These are phyloP conservation scores for Mellilla xanthometata DNA, from an alignment of 2,888 invertebrate species.

Conservation along the genomic window DNA sequence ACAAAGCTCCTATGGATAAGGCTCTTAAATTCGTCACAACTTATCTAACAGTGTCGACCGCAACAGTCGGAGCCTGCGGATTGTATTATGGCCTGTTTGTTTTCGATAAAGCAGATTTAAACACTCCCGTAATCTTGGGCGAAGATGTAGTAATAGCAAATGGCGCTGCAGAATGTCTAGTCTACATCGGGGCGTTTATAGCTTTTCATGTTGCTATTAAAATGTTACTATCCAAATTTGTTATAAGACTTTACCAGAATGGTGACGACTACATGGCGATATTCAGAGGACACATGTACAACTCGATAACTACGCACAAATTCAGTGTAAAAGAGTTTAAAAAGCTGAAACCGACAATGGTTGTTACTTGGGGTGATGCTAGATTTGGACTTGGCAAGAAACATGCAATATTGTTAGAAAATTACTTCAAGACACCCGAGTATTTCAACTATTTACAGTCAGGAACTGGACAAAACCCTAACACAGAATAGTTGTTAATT, in stretches of 20 bases:
- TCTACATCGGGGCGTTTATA: constrained; percentile 62
- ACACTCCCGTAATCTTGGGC: constrained; percentile 58
- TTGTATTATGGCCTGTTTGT: constrained; percentile 58
- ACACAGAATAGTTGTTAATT: constrained; percentile 2
- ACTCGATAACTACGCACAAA: constrained; percentile 56
- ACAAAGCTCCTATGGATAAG: constrained; percentile 70
- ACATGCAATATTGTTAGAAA: constrained; percentile 64
- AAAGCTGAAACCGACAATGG: constrained; percentile 54
- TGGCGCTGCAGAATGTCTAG: constrained; percentile 55
- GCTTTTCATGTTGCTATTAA: constrained; percentile 60
- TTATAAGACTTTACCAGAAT: constrained; percentile 64
- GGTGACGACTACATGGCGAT: constrained; percentile 70
- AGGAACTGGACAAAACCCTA: constrained; percentile 42
- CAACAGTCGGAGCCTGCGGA: constrained; percentile 39
- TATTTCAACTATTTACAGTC: constrained; percentile 60
- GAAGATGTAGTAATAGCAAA: constrained; percentile 64
- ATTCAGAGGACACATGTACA: constrained; percentile 59
- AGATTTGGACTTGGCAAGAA: constrained; percentile 64
- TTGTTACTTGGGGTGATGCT: constrained; percentile 67
- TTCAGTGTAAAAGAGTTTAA: constrained; percentile 64
- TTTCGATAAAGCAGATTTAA: constrained; percentile 49
- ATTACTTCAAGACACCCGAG: constrained; percentile 71
- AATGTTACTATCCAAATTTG: constrained; percentile 64
- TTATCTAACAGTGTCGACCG: constrained; percentile 60
- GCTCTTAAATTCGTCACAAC: constrained; percentile 51